These are phyloP conservation scores for Macaria liturata DNA, from an alignment of 2,888 invertebrate species.

Conservation along the genomic window DNA sequence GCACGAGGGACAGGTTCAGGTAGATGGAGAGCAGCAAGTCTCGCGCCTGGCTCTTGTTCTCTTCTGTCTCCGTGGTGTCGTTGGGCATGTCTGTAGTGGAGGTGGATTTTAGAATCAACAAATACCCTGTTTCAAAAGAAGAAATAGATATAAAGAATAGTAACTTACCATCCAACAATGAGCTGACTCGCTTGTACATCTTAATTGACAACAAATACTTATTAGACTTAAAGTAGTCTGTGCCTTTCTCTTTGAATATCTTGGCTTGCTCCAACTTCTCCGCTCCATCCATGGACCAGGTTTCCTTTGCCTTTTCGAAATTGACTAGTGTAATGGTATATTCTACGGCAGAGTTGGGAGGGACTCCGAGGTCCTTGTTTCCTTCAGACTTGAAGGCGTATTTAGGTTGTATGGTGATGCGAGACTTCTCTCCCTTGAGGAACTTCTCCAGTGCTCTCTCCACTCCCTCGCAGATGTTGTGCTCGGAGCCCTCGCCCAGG, in stretches of 20 bases:
- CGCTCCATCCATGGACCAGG: slow-evolving; percentile 90
- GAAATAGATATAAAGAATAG: no score
- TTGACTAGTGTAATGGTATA: slow-evolving; percentile 92
- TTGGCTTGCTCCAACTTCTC: slow-evolving; percentile 93
- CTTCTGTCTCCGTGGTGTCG: slow-evolving; percentile 52
- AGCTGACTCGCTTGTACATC: slow-evolving; percentile 91
- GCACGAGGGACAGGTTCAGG: slow-evolving; percentile 92
- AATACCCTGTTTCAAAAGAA: no score
- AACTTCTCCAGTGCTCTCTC: slow-evolving; percentile 93
- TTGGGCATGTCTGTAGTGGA: slow-evolving; percentile 51
- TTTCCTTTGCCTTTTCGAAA: slow-evolving; percentile 92
- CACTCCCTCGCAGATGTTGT: slow-evolving; percentile 90
- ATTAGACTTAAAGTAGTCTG: slow-evolving; percentile 91
- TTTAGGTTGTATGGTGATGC: slow-evolving; percentile 88
- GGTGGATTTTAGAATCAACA: no score
- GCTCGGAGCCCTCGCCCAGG: slow-evolving; percentile 93
- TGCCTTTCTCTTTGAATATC: slow-evolving; percentile 95
- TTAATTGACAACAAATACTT: slow-evolving; percentile 91
- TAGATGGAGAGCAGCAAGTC: slow-evolving; percentile 87
- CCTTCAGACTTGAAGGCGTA: slow-evolving; percentile 92
- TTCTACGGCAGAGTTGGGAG: slow-evolving; percentile 89
- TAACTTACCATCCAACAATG: slow-evolving; percentile 79
- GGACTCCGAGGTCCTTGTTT: slow-evolving; percentile 87
- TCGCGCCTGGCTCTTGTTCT: slow-evolving; percentile 47
- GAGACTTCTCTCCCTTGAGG: slow-evolving; percentile 90